Evolutionary conservation across 2,113 vertebrate genomes (phyloP).

Genomic region (Microcebus jonahi): DNA sequence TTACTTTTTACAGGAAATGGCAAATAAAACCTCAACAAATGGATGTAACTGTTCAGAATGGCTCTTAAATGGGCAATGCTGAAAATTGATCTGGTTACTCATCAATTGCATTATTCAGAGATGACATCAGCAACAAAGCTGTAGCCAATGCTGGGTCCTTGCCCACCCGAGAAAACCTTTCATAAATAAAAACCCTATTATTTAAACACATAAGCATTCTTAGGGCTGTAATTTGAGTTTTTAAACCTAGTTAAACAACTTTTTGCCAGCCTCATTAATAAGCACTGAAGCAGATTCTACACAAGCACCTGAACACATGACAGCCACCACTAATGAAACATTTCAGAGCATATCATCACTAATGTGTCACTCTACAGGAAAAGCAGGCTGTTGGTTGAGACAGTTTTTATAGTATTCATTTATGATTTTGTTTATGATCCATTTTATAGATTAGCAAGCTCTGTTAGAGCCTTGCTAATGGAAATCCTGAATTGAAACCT

Average conservation of each 20-base stretch:
- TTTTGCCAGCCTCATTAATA: slow-evolving; percentile 19
- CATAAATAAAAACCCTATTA: slow-evolving; percentile 49
- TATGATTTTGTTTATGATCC: slow-evolving; percentile 26
- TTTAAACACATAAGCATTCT: slow-evolving; percentile 52
- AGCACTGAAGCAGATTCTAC: neutral
- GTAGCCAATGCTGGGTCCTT: slow-evolving; percentile 27
- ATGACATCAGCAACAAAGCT: slow-evolving; percentile 72
- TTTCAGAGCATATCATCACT: neutral
- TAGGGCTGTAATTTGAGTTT: slow-evolving; percentile 50
- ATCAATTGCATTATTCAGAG: slow-evolving; percentile 75
- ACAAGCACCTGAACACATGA: neutral
- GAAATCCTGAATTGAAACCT: neutral
- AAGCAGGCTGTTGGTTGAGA: neutral
- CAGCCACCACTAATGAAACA: neutral
- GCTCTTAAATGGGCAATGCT: slow-evolving; percentile 71
- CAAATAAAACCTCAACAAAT: slow-evolving; percentile 74
- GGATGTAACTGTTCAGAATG: slow-evolving; percentile 63
- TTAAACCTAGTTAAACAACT: slow-evolving; percentile 63
- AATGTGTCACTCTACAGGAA: neutral
- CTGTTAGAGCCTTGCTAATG: neutral
- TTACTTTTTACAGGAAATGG: slow-evolving; percentile 77
- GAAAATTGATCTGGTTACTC: slow-evolving; percentile 78
- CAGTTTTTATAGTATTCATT: neutral
- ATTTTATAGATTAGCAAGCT: neutral
- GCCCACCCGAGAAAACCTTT: slow-evolving; percentile 16